These are phyloP conservation scores for Strongylocentrotus purpuratus DNA, from an alignment of 35 echinoderm and acorn worm species.

Conservation along the genomic window DNA sequence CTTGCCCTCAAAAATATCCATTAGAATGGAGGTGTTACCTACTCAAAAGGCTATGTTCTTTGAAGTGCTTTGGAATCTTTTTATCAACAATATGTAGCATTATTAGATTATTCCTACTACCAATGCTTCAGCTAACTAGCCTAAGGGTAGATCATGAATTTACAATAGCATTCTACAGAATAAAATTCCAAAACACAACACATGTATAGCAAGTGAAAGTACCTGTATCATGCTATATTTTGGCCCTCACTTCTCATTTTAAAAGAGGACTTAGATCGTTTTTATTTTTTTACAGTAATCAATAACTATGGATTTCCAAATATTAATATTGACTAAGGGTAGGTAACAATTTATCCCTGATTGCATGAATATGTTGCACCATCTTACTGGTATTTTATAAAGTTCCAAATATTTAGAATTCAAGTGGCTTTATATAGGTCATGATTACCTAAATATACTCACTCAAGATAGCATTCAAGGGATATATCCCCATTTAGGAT, in stretches of 20 bases:
- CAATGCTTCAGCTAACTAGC: neutral
- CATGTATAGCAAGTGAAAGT: neutral
- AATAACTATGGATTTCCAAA: neutral
- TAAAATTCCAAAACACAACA: neutral
- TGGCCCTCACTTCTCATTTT: neutral
- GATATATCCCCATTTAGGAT: no score
- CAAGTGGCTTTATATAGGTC: no score
- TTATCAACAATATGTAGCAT: neutral
- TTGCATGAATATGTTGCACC: neutral
- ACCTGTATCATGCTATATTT: neutral
- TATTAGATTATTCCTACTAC: neutral
- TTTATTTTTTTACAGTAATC: neutral
- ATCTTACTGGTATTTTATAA: no score
- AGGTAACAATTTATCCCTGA: neutral
- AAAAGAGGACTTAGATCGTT: neutral
- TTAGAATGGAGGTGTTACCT: neutral
- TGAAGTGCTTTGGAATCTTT: neutral
- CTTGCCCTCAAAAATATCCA: neutral
- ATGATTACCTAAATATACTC: no score
- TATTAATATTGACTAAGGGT: neutral
- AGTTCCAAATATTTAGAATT: no score
- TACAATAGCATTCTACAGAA: neutral
- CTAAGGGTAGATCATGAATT: neutral
- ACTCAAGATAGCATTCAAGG: no score
- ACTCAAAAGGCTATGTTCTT: neutral